A percentile compares a stretch with the other conserved stretches of the same genome.
phyloP scores from a whole-genome alignment of 35 echinoderm and acorn worm species.

The Strongylocentrotus purpuratus region DNA sequence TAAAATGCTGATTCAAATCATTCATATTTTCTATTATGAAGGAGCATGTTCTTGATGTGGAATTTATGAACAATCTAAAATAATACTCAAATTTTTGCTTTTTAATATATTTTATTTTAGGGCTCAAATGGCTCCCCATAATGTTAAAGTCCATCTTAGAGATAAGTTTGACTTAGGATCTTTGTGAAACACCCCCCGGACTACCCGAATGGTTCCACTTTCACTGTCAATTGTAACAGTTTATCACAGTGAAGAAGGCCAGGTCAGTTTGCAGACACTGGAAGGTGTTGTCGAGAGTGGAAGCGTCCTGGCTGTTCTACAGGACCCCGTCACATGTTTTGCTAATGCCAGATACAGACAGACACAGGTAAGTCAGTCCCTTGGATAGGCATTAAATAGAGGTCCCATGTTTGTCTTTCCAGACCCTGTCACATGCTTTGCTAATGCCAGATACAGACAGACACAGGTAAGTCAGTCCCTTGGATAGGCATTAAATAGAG shows the following conservation, averaged over 20 bases:
- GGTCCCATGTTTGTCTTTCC: slow-evolving; percentile 17
- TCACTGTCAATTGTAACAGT: slow-evolving; percentile 38
- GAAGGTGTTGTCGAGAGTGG: slow-evolving; percentile 44
- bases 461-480: slow-evolving; percentile 58
- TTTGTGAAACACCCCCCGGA: no score
- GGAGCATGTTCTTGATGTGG: no score
- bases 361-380: slow-evolving; percentile 60
- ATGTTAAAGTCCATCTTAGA: no score
- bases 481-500: no score
- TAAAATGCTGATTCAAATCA: no score
- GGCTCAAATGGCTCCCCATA: no score
- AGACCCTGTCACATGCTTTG: slow-evolving; percentile 77
- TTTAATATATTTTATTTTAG: no score
- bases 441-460: slow-evolving; percentile 66
- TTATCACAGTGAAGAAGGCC: slow-evolving; percentile 56
- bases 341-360: slow-evolving; percentile 67
- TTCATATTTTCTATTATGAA: no score
- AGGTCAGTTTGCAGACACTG: slow-evolving; percentile 54
- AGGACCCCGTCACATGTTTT: slow-evolving; percentile 77
- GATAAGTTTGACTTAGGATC: no score
- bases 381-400: no score
- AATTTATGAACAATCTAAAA: no score
- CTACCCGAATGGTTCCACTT: background rate
- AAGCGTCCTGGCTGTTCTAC: slow-evolving; percentile 61
- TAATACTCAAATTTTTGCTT: no score